Conservation (phyloP, 1,140 invertebrate species). For the Ceratina japonica region DNA sequence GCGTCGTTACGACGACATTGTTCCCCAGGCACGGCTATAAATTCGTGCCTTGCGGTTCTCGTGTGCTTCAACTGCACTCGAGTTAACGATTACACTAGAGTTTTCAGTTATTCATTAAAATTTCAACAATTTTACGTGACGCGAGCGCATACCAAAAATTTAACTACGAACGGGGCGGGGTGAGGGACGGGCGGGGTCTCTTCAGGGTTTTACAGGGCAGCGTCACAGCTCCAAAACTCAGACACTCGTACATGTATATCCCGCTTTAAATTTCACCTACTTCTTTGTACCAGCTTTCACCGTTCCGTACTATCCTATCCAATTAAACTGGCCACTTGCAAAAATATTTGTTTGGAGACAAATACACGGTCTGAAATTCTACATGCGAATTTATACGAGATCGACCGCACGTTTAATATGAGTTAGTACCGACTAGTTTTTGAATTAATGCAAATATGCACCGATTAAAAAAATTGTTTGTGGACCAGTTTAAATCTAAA, state of each 20-base stretch:
- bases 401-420: too few relatives aligned
- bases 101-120: conserved; percentile 55
- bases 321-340: too few relatives aligned
- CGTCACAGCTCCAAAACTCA: background rate
- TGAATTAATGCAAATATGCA: too few relatives aligned
- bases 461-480: too few relatives aligned
- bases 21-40: conserved; percentile 49
- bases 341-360: too few relatives aligned
- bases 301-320: too few relatives aligned
- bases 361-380: too few relatives aligned
- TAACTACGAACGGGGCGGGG: background rate
- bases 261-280: conserved; percentile 6
- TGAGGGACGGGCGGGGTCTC: background rate
- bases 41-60: conserved; percentile 49
- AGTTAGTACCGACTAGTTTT: too few relatives aligned
- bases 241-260: background rate
- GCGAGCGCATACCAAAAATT: conserved; percentile 1
- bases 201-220: background rate
- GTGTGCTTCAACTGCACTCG: conserved; percentile 12
- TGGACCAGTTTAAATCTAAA: too few relatives aligned
- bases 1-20: conserved; percentile 62
- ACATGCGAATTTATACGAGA: too few relatives aligned
- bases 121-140: conserved; percentile 33
- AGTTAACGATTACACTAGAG: conserved; percentile 52
- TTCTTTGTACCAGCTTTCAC: background rate